phyloP scores from a whole-genome alignment of 2,888 invertebrate genomes.

The Cerastis rubricosa region DNA sequence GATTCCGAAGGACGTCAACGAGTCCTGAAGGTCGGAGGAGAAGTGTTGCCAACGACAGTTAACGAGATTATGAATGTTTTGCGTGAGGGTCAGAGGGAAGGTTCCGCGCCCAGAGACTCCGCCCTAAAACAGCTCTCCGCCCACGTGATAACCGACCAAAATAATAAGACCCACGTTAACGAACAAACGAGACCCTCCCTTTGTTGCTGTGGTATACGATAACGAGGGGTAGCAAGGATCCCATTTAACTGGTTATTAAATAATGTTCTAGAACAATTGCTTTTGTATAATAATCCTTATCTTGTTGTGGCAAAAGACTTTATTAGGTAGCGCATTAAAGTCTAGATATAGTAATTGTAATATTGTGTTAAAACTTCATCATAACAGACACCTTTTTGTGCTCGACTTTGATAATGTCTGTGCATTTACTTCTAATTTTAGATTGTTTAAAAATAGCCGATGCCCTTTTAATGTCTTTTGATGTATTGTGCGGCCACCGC shows the following conservation, averaged over 20 bases:
- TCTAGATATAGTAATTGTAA: not conserved
- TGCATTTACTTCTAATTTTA: not conserved
- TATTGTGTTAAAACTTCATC: not conserved
- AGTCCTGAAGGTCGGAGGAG: constrained; percentile 24
- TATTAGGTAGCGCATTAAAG: not conserved
- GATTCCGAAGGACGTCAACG: not conserved
- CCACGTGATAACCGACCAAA: constrained; percentile 49
- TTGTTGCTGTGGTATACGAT: not conserved
- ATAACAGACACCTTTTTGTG: not conserved
- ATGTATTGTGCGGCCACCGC: not conserved
- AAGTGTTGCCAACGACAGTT: constrained; percentile 45
- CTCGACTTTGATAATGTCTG: not conserved
- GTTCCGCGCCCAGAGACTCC: constrained; percentile 65
- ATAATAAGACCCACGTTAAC: constrained; percentile 20
- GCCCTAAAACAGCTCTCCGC: constrained; percentile 66
- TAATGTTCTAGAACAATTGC: constrained; percentile 23
- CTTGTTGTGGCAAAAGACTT: not conserved
- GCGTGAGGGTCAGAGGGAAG: constrained; percentile 65
- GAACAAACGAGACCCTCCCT: not conserved
- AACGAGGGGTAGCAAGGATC: constrained; percentile 22
- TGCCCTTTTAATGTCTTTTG: not conserved
- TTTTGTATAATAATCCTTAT: constrained; percentile 18
- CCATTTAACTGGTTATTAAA: constrained; percentile 27
- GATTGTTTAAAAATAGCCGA: not conserved
- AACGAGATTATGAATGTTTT: constrained; percentile 26